Evolutionary conservation across 2,113 vertebrate species (phyloP).

Genomic region (Phrynosoma platyrhinos): DNA sequence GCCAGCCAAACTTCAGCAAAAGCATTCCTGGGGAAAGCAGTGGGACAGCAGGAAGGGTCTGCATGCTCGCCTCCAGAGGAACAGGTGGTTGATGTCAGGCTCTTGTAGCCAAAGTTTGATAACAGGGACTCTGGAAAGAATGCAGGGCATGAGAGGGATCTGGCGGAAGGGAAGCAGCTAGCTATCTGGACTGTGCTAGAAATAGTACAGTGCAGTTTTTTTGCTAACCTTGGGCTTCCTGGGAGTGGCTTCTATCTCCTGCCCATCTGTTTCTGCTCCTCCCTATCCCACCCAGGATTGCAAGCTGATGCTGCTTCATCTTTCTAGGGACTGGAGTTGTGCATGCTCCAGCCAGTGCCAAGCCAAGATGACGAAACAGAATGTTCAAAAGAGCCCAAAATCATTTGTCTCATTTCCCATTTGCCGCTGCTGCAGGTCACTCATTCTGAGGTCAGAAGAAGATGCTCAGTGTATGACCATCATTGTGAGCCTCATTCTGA

Average conservation of each 20-base stretch:
- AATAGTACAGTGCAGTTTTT: neutral
- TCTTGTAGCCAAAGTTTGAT: neutral
- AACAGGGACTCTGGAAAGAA: neutral
- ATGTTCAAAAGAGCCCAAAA: neutral
- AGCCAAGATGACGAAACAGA: neutral
- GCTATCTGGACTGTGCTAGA: conserved; percentile 20
- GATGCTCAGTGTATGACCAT: too few species aligned
- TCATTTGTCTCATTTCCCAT: too few species aligned
- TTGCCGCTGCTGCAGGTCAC: too few species aligned
- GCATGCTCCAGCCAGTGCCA: neutral
- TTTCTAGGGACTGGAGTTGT: neutral
- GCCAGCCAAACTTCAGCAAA: conserved; percentile 41
- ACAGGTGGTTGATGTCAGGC: conserved; percentile 34
- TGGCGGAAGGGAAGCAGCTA: neutral
- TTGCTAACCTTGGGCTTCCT: neutral
- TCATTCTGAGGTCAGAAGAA: too few species aligned
- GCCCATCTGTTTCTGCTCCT: neutral
- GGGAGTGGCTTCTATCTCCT: neutral
- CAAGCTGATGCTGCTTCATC: neutral
- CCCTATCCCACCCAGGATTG: neutral
- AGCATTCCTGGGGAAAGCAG: conserved; percentile 35
- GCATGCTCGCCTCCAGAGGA: neutral
- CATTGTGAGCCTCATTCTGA: too few species aligned
- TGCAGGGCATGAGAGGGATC: conserved; percentile 22
- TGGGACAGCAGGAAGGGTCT: neutral